Evolutionary conservation across 2,888 invertebrate species (phyloP).

Genomic region (Apotomis betuletana): DNA sequence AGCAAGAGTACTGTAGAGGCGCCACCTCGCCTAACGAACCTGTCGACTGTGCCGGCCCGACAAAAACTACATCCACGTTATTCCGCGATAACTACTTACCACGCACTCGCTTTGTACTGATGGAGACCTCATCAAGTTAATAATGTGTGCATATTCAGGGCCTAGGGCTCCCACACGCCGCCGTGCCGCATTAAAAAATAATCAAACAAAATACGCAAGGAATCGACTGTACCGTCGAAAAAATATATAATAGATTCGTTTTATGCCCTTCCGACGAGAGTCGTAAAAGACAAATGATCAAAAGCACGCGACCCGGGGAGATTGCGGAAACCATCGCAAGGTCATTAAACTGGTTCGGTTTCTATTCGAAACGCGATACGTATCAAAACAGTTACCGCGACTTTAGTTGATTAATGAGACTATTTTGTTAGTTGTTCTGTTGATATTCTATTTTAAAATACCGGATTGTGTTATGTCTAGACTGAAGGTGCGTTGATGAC

Average conservation of each 20-base stretch:
- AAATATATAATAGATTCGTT: constrained; percentile 62
- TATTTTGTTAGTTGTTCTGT: constrained; percentile 12
- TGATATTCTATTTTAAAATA: neutral
- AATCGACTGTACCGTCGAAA: constrained; percentile 45
- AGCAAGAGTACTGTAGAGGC: constrained; percentile 77
- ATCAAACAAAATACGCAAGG: constrained; percentile 32
- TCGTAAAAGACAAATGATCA: constrained; percentile 70
- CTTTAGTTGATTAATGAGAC: constrained; percentile 37
- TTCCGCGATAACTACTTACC: constrained; percentile 51
- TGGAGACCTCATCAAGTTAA: constrained; percentile 58
- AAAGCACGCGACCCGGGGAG: constrained; percentile 56
- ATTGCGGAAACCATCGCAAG: constrained; percentile 56
- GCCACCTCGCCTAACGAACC: constrained; percentile 81
- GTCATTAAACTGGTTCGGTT: constrained; percentile 56
- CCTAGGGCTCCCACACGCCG: constrained; percentile 25
- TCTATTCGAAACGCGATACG: constrained; percentile 51
- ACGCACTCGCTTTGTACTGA: constrained; percentile 55
- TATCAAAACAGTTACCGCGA: constrained; percentile 34
- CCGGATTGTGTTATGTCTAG: constrained; percentile 1
- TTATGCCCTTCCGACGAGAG: constrained; percentile 63
- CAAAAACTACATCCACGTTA: constrained; percentile 66
- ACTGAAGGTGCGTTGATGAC: constrained; percentile 25
- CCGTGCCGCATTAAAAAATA: constrained; percentile 5
- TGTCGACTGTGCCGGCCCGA: constrained; percentile 56
- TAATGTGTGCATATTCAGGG: constrained; percentile 49